Conservation (phyloP, 2,888 invertebrate species). For the Himalopsyche anomala region DNA sequence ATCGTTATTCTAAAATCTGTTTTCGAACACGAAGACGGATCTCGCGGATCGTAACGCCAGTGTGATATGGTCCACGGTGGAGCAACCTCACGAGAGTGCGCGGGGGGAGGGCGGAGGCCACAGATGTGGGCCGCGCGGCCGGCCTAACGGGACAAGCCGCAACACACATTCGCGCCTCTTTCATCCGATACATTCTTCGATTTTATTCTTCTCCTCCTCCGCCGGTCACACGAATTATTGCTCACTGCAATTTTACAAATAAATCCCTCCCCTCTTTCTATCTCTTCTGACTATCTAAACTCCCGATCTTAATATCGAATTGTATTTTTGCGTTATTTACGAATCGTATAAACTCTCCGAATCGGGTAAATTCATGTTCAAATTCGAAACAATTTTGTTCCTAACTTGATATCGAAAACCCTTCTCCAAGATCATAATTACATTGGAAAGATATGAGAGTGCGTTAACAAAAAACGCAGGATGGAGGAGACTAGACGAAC, state of each 20-base stretch:
- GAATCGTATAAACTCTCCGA: too few relatives aligned
- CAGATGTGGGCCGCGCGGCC: conserved; percentile 66
- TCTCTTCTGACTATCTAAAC: neutral
- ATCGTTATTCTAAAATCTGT: too few relatives aligned
- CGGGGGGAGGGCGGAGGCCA: conserved; percentile 18
- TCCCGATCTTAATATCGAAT: neutral
- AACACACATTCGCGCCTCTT: conserved; percentile 58
- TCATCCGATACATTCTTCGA: conserved; percentile 45
- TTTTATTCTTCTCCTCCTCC: neutral
- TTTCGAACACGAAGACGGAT: neutral
- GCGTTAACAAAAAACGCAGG: too few relatives aligned
- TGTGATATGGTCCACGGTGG: conserved; percentile 19
- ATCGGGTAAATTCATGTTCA: too few relatives aligned
- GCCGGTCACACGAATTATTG: conserved; percentile 6
- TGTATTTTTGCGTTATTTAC: too few relatives aligned
- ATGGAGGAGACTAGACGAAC: too few relatives aligned
- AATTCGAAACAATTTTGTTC: too few relatives aligned
- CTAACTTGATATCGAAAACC: too few relatives aligned
- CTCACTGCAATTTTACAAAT: neutral
- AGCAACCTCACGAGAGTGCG: neutral
- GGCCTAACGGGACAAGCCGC: conserved; percentile 64
- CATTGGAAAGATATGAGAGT: too few relatives aligned
- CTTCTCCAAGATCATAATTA: too few relatives aligned
- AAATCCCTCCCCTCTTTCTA: neutral
- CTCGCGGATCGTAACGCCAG: neutral